Evolutionary conservation across 2,113 vertebrate species (phyloP).

Genomic region (Pterocles burchelli): DNA sequence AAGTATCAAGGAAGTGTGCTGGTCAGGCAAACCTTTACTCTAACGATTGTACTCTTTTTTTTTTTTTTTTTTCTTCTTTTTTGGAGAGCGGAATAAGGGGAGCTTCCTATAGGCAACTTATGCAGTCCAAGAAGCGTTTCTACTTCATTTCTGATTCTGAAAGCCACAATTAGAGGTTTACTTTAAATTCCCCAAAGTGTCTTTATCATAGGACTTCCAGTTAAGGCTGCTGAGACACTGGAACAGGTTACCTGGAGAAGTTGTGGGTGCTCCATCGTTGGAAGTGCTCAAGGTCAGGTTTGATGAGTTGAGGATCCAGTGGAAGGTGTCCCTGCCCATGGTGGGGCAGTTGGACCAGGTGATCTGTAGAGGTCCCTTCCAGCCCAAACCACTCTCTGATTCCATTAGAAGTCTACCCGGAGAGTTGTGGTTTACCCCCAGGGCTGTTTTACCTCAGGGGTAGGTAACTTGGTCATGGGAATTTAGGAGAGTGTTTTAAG

Average conservation of each 20-base stretch:
- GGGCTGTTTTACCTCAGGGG: not conserved
- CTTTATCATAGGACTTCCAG: not conserved
- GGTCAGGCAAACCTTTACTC: not conserved
- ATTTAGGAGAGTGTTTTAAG: not conserved
- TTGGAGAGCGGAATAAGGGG: not conserved
- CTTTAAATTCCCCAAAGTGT: not conserved
- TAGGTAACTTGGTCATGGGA: not conserved
- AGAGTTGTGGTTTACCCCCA: not conserved
- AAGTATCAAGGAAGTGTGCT: fast-evolving
- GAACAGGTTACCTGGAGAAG: not conserved
- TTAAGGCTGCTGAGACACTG: not conserved
- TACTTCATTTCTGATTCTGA: not conserved
- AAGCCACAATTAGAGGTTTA: not conserved
- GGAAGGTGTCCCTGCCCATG: not conserved
- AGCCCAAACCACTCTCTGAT: not conserved
- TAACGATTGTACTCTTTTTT: not conserved
- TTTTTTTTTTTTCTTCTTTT: not conserved
- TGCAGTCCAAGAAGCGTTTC: not conserved
- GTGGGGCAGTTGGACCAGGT: not conserved
- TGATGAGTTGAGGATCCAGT: not conserved
- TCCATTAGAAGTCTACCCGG: not conserved
- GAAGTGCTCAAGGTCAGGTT: not conserved
- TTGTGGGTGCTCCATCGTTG: not conserved
- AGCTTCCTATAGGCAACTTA: not conserved
- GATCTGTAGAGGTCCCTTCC: not conserved